Base-by-base conservation (phyloP, 2,888 invertebrate genomes). In the Listrodromus nycthemerus region DNA sequence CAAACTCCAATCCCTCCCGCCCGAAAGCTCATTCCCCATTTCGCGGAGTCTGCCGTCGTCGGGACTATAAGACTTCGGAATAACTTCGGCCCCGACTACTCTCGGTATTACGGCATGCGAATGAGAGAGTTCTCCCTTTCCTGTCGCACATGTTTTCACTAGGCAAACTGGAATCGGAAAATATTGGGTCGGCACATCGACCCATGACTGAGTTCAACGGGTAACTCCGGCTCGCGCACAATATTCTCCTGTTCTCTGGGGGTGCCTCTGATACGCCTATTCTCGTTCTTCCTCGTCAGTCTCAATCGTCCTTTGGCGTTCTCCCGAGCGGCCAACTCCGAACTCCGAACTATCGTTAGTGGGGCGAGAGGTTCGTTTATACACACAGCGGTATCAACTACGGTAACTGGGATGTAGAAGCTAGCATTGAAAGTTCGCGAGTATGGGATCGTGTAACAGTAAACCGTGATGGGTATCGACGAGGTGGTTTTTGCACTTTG, bases 311-410 rank as follows among this genome's bases (percentile, higher is more conserved):
- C 33, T 55, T 21, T 13, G 3, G 48, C 30, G 48, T 55, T 70
- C 7, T 33, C 41, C 52, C 30, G 50, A 30, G 19, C 37, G 37
- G 19, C 30, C 55, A 55, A 55, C 52, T 70, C 37, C 5, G 21
- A 75, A 65, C 63, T 63, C 21, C 16, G 21, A 75, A 75, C 75
- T 75, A 37, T 52, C 65, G 73, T 73, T 37, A 75, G 21, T 7
- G 63, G 37, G 30, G 19, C 33, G 61, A 61, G 61, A 27, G 61
- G 61, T 30, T 61, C 30, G 61, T 61, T 50, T 69, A 30, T 27
- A 30, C 27, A 69, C n/a, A 50, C 8, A 50, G 30, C 3, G 30
- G 30, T 50, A 50, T 50, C n/a, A 50, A 69, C 48, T 50, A 27
- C 21, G 19, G 37, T 37, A 8, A 21, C 19, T 45, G 16, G 6